phyloP scores from a whole-genome alignment of 2,888 invertebrate species.

The Drosophila hamatofila region DNA sequence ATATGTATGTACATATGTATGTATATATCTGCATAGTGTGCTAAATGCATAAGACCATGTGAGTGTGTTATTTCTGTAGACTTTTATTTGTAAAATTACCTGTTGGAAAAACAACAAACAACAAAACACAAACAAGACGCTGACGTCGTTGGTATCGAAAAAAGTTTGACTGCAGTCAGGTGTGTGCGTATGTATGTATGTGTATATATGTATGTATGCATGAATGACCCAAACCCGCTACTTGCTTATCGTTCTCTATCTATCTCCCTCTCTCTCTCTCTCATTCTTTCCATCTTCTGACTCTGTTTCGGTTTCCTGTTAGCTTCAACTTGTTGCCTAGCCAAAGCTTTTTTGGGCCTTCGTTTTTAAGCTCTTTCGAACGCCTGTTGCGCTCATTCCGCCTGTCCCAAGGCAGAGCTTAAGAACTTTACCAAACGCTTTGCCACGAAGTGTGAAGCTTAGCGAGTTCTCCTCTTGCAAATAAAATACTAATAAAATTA shows the following conservation, averaged over 20 bases:
- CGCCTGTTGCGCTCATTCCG: slow-evolving; percentile 56
- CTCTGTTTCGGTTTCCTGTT: slow-evolving; percentile 43
- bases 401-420: slow-evolving; percentile 18
- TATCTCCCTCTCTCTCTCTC: slow-evolving; percentile 20
- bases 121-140: slow-evolving; percentile 22
- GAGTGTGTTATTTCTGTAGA: slow-evolving; percentile 32
- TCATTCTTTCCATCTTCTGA: slow-evolving; percentile 12
- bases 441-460: not conserved
- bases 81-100: slow-evolving; percentile 55
- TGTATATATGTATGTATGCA: slow-evolving; percentile 10
- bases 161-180: slow-evolving; percentile 43
- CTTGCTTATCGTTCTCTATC: not conserved
- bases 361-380: slow-evolving; percentile 53
- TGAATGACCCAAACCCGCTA: slow-evolving; percentile 11
- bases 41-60: slow-evolving; percentile 12
- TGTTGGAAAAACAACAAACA: slow-evolving; percentile 25
- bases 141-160: slow-evolving; percentile 37
- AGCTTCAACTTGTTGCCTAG: slow-evolving; percentile 73
- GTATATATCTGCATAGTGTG: slow-evolving; percentile 5
- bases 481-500: not conserved
- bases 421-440: slow-evolving; percentile 9
- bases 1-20: slow-evolving; percentile 17
- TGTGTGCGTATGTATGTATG: slow-evolving; percentile 10
- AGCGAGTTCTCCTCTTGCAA: not conserved
- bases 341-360: slow-evolving; percentile 37